These are phyloP conservation scores for Diglossa cyanea DNA, from an alignment of 2,797 vertebrate genomes.

Conservation along the genomic window DNA sequence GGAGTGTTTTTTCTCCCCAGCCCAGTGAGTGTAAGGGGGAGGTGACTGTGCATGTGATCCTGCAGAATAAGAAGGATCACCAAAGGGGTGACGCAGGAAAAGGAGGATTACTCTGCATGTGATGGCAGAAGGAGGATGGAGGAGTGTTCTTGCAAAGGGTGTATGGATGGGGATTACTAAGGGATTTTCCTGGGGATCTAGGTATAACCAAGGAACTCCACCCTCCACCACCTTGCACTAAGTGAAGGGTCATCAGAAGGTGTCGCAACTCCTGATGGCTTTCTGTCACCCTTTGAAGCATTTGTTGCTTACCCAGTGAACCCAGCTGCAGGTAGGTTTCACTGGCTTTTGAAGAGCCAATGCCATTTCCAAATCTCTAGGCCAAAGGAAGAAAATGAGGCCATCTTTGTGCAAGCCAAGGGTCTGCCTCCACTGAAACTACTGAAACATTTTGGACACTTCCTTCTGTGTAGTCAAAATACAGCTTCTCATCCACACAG, in stretches of 20 bases:
- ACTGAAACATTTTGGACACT: not conserved
- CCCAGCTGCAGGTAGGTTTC: not conserved
- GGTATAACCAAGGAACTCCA: not conserved
- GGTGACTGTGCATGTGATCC: not conserved
- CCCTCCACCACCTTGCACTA: not conserved
- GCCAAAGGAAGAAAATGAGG: not conserved
- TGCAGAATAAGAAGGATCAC: conserved; percentile 36
- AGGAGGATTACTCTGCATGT: conserved; percentile 36
- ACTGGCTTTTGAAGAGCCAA: not conserved
- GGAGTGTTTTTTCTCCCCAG: not conserved
- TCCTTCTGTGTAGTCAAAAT: not conserved
- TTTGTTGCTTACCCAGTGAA: not conserved
- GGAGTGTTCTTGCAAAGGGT: not conserved
- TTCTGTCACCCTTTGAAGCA: not conserved
- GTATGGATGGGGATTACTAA: conserved; percentile 5
- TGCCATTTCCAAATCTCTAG: not conserved
- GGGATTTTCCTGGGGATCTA: conserved; percentile 47
- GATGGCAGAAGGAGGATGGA: conserved; percentile 34
- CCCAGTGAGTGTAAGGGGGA: not conserved
- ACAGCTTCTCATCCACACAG: not conserved
- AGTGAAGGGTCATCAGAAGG: not conserved
- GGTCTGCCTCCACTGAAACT: not conserved
- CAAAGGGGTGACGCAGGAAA: conserved; percentile 4
- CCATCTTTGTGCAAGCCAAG: not conserved
- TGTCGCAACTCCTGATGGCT: not conserved